phyloP scores from a whole-genome alignment of 2,888 invertebrate species.

The Seira ritae region DNA sequence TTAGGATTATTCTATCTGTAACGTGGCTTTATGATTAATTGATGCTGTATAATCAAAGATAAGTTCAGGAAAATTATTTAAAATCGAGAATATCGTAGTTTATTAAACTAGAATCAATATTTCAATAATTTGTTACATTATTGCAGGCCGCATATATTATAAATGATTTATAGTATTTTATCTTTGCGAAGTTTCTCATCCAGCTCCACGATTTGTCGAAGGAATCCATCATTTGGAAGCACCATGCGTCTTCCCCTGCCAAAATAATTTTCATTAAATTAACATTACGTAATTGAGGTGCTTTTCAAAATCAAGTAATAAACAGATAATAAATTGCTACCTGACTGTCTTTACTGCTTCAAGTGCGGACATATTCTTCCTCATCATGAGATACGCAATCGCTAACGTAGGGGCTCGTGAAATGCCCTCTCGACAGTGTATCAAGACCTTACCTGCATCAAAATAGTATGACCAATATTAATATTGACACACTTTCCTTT shows the following conservation, averaged over 20 bases:
- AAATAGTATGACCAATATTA: too few relatives aligned
- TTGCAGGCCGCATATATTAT: too few relatives aligned
- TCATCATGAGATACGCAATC: conserved; percentile 75
- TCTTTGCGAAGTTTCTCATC: conserved; percentile 55
- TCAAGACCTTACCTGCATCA: conserved; percentile 76
- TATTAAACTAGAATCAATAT: too few relatives aligned
- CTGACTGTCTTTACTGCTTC: conserved; percentile 76
- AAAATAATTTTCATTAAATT: background rate
- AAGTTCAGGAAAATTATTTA: too few relatives aligned
- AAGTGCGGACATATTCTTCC: conserved; percentile 75
- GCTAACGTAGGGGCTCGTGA: conserved; percentile 77
- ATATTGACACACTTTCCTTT: too few relatives aligned
- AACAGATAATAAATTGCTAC: conserved; percentile 61
- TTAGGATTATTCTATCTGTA: too few relatives aligned
- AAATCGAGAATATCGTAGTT: too few relatives aligned
- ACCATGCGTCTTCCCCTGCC: conserved; percentile 75
- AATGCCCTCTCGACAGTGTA: conserved; percentile 76
- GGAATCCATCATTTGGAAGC: conserved; percentile 77
- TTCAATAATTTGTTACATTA: too few relatives aligned
- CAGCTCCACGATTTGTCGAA: conserved; percentile 53
- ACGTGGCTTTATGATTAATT: too few relatives aligned
- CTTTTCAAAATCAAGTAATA: background rate
- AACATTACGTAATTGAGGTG: background rate
- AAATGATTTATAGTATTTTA: background rate
- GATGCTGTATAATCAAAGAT: too few relatives aligned